Conservation (phyloP, 2,113 vertebrate species). For the Datnioides undecimradiatus region DNA sequence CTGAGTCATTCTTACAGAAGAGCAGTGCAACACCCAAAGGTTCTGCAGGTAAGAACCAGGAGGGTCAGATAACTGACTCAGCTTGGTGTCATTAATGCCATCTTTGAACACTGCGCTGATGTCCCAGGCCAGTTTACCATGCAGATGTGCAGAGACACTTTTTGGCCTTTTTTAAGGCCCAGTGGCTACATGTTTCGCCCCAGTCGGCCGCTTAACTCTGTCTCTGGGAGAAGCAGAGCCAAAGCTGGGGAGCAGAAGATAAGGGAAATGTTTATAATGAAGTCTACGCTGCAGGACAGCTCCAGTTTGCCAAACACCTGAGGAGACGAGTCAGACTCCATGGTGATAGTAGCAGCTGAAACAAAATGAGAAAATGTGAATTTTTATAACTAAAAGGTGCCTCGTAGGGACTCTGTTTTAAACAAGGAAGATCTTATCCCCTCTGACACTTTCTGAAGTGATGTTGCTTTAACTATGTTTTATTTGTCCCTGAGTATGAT, state of each 20-base stretch:
- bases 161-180: conserved; percentile 2
- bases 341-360: background rate
- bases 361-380: background rate
- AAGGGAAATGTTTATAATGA: conserved; percentile 5
- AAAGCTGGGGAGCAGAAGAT: conserved; percentile 28
- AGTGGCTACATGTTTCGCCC: background rate
- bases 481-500: background rate
- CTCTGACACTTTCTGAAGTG: background rate
- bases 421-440: background rate
- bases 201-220: background rate
- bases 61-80: conserved; percentile 3
- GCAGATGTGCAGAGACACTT: background rate
- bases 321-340: conserved; percentile 12
- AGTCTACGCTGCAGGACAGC: conserved; percentile 8
- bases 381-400: background rate
- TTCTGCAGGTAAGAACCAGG: background rate
- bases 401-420: background rate
- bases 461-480: background rate
- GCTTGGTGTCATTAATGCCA: background rate
- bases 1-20: background rate
- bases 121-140: background rate
- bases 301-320: conserved; percentile 4
- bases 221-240: conserved; percentile 3
- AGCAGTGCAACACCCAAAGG: background rate
- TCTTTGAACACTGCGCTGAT: background rate